Conservation (phyloP, 2,888 invertebrate species). For the Plagiodera versicolora region DNA sequence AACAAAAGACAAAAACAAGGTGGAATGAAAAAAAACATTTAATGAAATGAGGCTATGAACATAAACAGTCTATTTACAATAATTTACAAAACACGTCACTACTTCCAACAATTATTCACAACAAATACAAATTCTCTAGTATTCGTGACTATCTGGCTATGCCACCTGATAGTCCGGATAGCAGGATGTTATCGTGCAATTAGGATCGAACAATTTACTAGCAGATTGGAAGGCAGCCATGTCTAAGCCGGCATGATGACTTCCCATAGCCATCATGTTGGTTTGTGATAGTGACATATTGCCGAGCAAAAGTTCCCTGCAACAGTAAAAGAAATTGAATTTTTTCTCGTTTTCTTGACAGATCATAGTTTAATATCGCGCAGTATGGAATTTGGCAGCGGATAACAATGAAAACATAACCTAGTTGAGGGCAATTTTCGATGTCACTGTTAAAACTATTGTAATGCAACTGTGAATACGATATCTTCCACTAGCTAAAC, state of each 20-base stretch:
- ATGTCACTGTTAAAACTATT: too few relatives aligned
- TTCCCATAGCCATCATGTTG: conserved; percentile 41
- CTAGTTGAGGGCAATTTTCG: too few relatives aligned
- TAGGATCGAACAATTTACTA: conserved; percentile 52
- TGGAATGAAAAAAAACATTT: conserved; percentile 8
- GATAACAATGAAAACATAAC: too few relatives aligned
- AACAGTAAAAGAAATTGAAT: too few relatives aligned
- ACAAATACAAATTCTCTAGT: background rate
- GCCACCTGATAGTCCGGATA: conserved; percentile 51
- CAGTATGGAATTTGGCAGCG: too few relatives aligned
- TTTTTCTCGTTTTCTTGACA: too few relatives aligned
- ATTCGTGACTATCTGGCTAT: conserved; percentile 8
- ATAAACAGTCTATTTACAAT: conserved; percentile 28
- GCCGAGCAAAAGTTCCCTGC: conserved; percentile 50
- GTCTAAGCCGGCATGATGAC: conserved; percentile 48
- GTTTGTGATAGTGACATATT: conserved; percentile 50
- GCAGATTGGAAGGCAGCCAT: conserved; percentile 54
- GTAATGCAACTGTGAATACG: too few relatives aligned
- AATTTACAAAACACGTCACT: conserved; percentile 27
- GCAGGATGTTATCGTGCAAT: conserved; percentile 47
- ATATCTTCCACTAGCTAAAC: too few relatives aligned
- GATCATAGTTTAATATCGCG: too few relatives aligned
- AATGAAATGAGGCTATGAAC: conserved; percentile 10
- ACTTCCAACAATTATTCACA: conserved; percentile 11
- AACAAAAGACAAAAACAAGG: background rate